Percentiles rank a stretch among this genome's conserved stretches.
Conservation (phyloP, 2,797 vertebrate species). For the Dryobates pubescens region DNA sequence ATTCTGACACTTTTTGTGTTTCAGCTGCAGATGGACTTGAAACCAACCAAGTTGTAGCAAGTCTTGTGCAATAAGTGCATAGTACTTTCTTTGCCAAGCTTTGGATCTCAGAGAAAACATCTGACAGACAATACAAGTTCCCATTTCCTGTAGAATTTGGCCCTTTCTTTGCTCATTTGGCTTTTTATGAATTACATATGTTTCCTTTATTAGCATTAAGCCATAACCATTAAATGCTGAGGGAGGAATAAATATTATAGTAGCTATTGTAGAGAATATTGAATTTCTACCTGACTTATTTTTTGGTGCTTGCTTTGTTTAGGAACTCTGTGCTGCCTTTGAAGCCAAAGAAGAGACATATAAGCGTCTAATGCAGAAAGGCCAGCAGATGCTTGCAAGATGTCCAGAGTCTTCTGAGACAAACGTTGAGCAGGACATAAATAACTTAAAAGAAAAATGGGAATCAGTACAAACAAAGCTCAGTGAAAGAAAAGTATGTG, state of each 20-base stretch:
- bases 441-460: conserved; percentile 95
- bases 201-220: conserved; percentile 23
- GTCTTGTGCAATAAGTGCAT: neutral
- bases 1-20: neutral
- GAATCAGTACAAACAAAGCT: conserved; percentile 90
- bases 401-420: conserved; percentile 87
- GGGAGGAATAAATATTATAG: neutral
- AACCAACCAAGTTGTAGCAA: neutral
- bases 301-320: conserved; percentile 51
- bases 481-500: conserved; percentile 90
- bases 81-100: neutral
- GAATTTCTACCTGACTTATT: conserved; percentile 30
- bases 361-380: conserved; percentile 85
- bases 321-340: conserved; percentile 93
- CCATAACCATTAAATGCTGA: neutral
- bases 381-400: conserved; percentile 87
- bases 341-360: conserved; percentile 91
- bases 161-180: conserved; percentile 7
- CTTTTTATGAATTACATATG: conserved; percentile 30
- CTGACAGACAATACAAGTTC: neutral
- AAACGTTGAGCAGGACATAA: conserved; percentile 92
- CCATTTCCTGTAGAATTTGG: neutral
- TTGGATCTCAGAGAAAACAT: neutral
- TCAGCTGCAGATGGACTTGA: neutral
- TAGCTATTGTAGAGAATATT: neutral